Evolutionary conservation across 2,888 invertebrate species (phyloP), one percentile per base, ranked within the genome.

Genomic region (Aricia artaxerxes): DNA sequence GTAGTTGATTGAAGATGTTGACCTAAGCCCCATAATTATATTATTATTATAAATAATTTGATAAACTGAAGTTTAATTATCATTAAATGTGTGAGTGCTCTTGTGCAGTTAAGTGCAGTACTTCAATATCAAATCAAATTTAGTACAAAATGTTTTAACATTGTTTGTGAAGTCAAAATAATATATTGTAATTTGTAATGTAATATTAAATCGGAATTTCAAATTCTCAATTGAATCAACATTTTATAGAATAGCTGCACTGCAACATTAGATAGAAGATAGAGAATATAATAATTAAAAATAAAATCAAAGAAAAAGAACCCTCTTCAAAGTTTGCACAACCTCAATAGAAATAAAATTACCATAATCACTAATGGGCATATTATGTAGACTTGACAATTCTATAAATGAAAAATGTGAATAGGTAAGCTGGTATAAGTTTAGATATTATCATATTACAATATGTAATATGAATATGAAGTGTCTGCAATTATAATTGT

Each of bases 371-470:
- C 24, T 6, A 7, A 61, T 11, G 31, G 64, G 61, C 61, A 61
- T 64, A 64, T 69, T 38, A 69, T 69, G 35, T 35, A 13, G 6
- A 69, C 35, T 69, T 38, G 4, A 64, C 69, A 69, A 69, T 13
- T 13, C 4, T 16, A 38, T 64, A 31, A 31, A 64, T 64, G 31
- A 31, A 64, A 64, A 64, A 64, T 69, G 35, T 69, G 69, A 69
- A 69, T 69, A 69, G 69, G 69, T 69, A 4, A 69, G 69, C 69
- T 35, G 69, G 69, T 38, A 69, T 35, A 69, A 69, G 24, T 57
- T 57, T 16, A 38, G 5, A 9, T 69, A 35, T 35, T 4, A 69
- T 35, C 13, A 35, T 69, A 38, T 69, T 13, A 69, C 69, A 69
- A 35, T 35, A 31, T 31, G 31, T 61, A n/a, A 24, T 31, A 13